Evolutionary conservation across 2,113 vertebrate genomes (phyloP).

Genomic region (Melanostigma gelatinosum): DNA sequence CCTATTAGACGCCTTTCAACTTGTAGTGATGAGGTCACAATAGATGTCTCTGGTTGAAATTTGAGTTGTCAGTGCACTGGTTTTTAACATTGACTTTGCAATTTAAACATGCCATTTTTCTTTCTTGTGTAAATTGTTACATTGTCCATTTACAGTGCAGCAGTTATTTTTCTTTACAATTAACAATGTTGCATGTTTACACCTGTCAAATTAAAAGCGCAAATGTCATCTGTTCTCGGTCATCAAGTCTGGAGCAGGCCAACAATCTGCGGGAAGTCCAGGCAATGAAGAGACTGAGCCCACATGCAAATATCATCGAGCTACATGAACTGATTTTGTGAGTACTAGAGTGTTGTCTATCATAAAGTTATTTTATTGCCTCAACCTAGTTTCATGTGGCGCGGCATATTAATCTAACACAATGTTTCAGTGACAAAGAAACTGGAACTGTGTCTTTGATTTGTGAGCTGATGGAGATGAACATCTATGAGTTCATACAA

Average conservation of each 20-base stretch:
- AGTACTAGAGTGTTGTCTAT: slow-evolving; percentile 51
- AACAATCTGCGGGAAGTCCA: slow-evolving; percentile 79
- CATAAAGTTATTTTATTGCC: neutral
- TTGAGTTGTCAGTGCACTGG: slow-evolving; percentile 18
- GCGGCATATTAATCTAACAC: neutral
- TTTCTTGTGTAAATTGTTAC: neutral
- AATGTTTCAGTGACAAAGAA: slow-evolving; percentile 87
- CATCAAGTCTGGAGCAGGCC: slow-evolving; percentile 74
- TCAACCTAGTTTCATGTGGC: neutral
- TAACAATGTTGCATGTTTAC: neutral
- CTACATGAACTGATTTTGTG: slow-evolving; percentile 83
- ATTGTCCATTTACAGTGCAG: neutral
- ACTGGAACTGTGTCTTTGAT: slow-evolving; percentile 87
- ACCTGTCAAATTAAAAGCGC: neutral
- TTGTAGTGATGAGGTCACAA: slow-evolving; percentile 39
- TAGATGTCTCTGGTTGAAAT: slow-evolving; percentile 26
- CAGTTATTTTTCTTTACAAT: neutral
- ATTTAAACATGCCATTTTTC: slow-evolving; percentile 8
- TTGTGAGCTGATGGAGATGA: slow-evolving; percentile 95
- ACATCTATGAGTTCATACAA: slow-evolving; percentile 92
- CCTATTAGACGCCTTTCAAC: slow-evolving; percentile 37
- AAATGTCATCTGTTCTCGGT: slow-evolving; percentile 2
- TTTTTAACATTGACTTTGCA: slow-evolving; percentile 1
- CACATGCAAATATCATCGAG: slow-evolving; percentile 78
- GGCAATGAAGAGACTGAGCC: slow-evolving; percentile 78